Conservation (phyloP, 2,797 vertebrate genomes). For the Smutsia gigantea region DNA sequence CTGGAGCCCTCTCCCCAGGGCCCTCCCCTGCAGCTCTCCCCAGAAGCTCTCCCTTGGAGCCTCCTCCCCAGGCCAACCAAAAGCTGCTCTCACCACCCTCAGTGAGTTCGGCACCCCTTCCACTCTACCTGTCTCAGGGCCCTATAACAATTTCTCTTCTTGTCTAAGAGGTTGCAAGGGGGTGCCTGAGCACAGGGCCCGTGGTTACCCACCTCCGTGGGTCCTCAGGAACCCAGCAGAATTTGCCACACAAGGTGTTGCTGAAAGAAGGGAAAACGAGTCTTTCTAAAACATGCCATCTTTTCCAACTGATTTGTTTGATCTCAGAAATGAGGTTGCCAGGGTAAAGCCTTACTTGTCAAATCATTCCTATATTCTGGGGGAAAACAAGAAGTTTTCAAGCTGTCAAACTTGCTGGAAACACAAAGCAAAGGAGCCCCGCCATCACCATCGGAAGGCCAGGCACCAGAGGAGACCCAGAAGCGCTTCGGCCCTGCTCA, state of each 20-base stretch:
- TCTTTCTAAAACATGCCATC: neutral
- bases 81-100: neutral
- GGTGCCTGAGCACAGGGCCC: neutral
- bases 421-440: neutral
- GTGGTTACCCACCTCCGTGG: neutral
- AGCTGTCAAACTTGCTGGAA: neutral
- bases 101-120: neutral
- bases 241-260: neutral
- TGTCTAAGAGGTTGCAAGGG: neutral
- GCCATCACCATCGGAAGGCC: neutral
- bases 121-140: neutral
- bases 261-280: neutral
- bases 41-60: too few species aligned
- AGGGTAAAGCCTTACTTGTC: neutral
- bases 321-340: constrained; percentile 9
- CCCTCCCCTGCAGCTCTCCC: too few species aligned
- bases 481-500: neutral
- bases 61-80: neutral
- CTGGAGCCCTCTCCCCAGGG: too few species aligned
- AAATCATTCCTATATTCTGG: neutral
- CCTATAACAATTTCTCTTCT: neutral
- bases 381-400: neutral
- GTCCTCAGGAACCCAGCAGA: neutral
- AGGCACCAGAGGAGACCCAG: neutral
- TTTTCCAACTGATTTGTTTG: neutral